phyloP scores from a whole-genome alignment of 2,888 invertebrate species.

The Pristionchus exspectatus region DNA sequence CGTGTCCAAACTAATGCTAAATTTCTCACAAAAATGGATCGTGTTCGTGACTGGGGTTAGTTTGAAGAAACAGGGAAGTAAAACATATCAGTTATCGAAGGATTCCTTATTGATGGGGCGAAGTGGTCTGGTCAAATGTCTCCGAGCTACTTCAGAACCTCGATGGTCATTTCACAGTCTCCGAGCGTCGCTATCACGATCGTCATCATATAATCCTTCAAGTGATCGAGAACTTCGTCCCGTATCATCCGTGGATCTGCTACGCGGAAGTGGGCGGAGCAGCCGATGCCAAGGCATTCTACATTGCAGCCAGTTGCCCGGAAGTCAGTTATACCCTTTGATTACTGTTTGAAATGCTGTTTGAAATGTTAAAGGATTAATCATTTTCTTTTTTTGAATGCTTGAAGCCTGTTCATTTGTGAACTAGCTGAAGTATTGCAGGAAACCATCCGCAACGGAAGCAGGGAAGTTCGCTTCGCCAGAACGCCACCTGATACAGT shows the following conservation, averaged over 20 bases:
- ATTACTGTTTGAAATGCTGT: too few species aligned
- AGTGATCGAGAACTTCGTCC: constrained; percentile 17
- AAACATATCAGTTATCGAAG: too few species aligned
- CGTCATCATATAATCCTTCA: background rate
- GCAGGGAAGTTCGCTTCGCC: background rate
- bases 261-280: constrained; percentile 19
- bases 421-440: background rate
- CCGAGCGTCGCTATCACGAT: background rate
- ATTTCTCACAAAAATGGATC: too few species aligned
- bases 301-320: background rate
- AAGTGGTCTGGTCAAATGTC: too few species aligned
- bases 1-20: too few species aligned
- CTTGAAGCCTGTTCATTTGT: too few species aligned
- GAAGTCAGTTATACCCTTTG: too few species aligned
- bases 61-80: too few species aligned
- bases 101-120: too few species aligned
- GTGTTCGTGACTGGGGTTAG: too few species aligned
- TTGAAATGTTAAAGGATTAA: too few species aligned
- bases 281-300: background rate
- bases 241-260: constrained; percentile 14
- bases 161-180: constrained; percentile 46
- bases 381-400: too few species aligned
- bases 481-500: constrained; percentile 42
- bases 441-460: background rate
- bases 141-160: background rate